Base-by-base conservation (phyloP, 37 sponge, comb jelly and placozoan genomes). In the Oopsacas minuta region DNA sequence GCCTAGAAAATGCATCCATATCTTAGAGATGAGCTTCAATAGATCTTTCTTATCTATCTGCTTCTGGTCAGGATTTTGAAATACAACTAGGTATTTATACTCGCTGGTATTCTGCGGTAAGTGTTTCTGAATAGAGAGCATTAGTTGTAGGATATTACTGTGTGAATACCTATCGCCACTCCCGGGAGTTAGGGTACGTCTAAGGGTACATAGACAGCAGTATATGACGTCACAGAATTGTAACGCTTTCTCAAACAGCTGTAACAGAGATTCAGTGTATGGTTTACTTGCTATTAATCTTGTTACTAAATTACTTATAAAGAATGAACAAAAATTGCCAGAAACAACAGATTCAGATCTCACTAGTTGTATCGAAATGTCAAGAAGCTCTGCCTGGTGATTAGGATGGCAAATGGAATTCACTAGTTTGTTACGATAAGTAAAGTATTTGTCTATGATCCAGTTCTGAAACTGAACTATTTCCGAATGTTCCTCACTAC, bases 1-100 rank as follows among this genome's bases (percentile, higher is more conserved):
- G 37, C 42, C 49, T 37, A 86, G 87, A 25, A 82, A 86, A 83
- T 82, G 83, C 1, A 86, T 3, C 87, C 87, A 86, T 10, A 61
- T 34, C 22, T 61, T 61, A 20, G 75, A 61, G 22, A 61, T 25
- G 1, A 61, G 75, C 28, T n/a, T 61, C 1, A 34, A 61, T 7
- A 25, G 28, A 61, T 61, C 75, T 61, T 61, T 61, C 28, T 12
- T 10, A 3, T n/a, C 75, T 61, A 3, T 61, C 30, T 61, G 3
- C 30, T 61, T 12, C 22, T 3, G 17, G 75, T 7, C 28, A 3
- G 5, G 20, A 25, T 61, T 61, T n/a, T 61, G 75, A n/a, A n/a
- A n/a, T 17, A 17, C 17, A 34, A 61, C 75, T 7, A 61, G 75
- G 28, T 61, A 61, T 61, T n/a, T 61, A 10, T 20, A n/a, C 30